Evolutionary conservation across 92 coral and sea anemone species (phyloP).

Genomic region (Parazoanthus atlanticus): DNA sequence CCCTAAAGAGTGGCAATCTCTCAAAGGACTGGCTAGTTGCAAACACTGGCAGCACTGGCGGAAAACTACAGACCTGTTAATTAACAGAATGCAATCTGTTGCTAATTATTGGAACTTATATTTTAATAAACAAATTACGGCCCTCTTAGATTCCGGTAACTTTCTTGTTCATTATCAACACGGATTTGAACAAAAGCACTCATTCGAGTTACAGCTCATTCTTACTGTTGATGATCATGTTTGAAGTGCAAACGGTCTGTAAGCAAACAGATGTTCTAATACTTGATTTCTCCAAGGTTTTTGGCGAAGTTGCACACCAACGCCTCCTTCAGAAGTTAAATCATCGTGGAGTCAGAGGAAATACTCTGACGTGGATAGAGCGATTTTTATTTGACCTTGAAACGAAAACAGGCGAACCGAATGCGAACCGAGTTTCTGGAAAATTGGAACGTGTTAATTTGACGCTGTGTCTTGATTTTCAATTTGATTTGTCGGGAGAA

Average conservation of each 20-base stretch:
- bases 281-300: not conserved
- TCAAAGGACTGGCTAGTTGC: slow-evolving; percentile 3
- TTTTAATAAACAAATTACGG: not conserved
- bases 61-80: slow-evolving; percentile 18
- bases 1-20: not conserved
- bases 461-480: no score
- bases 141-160: not conserved
- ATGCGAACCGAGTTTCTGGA: no score
- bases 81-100: slow-evolving; percentile 9
- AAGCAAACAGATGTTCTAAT: not conserved
- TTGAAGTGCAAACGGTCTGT: not conserved
- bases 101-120: slow-evolving; percentile 17
- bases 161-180: slow-evolving; percentile 7
- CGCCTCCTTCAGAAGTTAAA: not conserved
- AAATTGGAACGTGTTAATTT: no score
- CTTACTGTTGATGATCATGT: not conserved
- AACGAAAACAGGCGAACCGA: no score
- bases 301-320: not conserved
- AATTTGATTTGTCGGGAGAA: no score
- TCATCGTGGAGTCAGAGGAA: not conserved
- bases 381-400: no score
- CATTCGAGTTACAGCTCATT: slow-evolving; percentile 16
- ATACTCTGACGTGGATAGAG: not conserved
- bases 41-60: not conserved
- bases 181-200: slow-evolving; percentile 16